These are phyloP conservation scores for Apodemia hepburni DNA, from an alignment of 2,888 invertebrate genomes.

Conservation along the genomic window DNA sequence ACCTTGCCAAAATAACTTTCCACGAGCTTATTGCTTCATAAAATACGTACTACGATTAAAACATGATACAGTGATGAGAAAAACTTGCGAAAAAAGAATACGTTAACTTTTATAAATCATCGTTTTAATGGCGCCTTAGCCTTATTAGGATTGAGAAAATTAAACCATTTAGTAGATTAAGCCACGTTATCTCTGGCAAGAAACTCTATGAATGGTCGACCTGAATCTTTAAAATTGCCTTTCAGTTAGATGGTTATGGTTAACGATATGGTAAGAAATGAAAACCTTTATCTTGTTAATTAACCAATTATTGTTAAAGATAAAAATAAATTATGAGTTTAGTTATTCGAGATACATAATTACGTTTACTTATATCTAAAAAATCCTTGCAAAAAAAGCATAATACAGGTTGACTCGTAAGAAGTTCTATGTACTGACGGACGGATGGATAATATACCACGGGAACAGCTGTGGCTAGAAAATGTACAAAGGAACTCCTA, in stretches of 20 bases:
- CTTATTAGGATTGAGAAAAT: slow-evolving; percentile 14
- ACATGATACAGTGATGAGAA: not conserved
- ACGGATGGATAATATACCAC: no score
- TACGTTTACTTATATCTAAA: no score
- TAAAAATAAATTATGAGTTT: not conserved
- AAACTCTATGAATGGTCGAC: slow-evolving; percentile 15
- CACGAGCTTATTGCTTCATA: not conserved
- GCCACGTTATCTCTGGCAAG: slow-evolving; percentile 13
- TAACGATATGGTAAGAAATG: slow-evolving; percentile 1
- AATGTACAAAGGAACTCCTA: no score
- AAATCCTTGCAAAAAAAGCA: no score
- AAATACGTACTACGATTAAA: slow-evolving; percentile 4
- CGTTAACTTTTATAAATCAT: slow-evolving; percentile 13
- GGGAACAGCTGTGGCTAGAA: no score
- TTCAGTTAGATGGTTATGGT: slow-evolving; percentile 11
- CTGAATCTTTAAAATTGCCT: slow-evolving; percentile 15
- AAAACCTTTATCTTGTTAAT: slow-evolving; percentile 3
- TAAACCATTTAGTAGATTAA: slow-evolving; percentile 15
- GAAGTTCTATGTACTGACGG: no score
- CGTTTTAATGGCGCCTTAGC: slow-evolving; percentile 13
- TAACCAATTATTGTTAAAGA: slow-evolving; percentile 3
- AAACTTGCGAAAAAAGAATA: slow-evolving; percentile 10
- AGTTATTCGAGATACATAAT: not conserved
- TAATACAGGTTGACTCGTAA: no score
- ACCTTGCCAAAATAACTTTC: not conserved